Conservation (phyloP, 2,888 invertebrate genomes). For the Harpalus rufipes region DNA sequence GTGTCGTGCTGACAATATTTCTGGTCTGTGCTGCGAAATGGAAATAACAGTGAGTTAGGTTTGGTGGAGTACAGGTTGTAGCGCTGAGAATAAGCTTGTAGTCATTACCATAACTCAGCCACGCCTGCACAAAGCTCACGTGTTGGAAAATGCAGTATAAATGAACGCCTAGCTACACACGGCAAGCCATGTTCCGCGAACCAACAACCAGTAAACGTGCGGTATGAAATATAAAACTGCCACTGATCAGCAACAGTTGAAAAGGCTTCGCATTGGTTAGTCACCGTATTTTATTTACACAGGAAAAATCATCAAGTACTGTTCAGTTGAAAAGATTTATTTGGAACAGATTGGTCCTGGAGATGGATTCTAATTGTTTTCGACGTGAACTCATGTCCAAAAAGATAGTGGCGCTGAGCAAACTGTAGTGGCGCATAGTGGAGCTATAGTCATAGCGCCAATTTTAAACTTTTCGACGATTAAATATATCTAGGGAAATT, state of each 20-base stretch:
- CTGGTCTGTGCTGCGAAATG: constrained; percentile 29
- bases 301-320: too few species aligned
- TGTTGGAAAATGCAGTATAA: constrained; percentile 46
- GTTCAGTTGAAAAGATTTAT: too few species aligned
- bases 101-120: constrained; percentile 59
- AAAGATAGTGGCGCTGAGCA: too few species aligned
- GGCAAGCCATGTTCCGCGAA: not conserved
- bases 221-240: constrained; percentile 29
- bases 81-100: constrained; percentile 59
- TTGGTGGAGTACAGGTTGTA: constrained; percentile 47
- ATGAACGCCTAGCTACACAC: constrained; percentile 38
- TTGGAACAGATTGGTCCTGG: too few species aligned
- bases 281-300: too few species aligned
- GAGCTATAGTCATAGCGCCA: too few species aligned
- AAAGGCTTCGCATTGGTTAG: not conserved
- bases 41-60: constrained; percentile 59
- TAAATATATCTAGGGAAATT: too few species aligned
- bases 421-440: too few species aligned
- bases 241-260: constrained; percentile 17
- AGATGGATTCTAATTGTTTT: too few species aligned
- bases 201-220: constrained; percentile 36
- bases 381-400: too few species aligned
- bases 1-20: not conserved
- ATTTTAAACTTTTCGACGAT: too few species aligned
- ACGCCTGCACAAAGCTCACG: constrained; percentile 41